phyloP scores from a whole-genome alignment of 2,888 invertebrate species.

The Apodemia hepburni region DNA sequence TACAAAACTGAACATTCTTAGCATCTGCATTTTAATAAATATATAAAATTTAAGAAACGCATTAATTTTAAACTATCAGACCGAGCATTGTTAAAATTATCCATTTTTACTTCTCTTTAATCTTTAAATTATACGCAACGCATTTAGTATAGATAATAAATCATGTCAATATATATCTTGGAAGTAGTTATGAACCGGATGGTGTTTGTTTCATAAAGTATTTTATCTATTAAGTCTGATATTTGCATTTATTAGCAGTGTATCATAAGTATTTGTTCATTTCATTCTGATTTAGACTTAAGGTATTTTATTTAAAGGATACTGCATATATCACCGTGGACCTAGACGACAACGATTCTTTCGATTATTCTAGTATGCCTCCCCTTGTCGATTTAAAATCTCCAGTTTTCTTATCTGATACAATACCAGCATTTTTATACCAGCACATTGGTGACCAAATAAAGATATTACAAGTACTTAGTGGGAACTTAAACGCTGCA shows the following conservation, averaged over 20 bases:
- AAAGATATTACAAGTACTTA: constrained; percentile 66
- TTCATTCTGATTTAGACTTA: constrained; percentile 63
- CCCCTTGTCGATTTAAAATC: constrained; percentile 59
- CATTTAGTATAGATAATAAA: not conserved
- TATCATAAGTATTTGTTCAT: constrained; percentile 36
- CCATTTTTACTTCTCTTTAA: not conserved
- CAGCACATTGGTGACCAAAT: constrained; percentile 68
- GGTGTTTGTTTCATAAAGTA: constrained; percentile 8
- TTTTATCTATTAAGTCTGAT: constrained; percentile 51
- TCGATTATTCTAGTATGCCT: constrained; percentile 71
- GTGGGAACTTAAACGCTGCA: constrained; percentile 50
- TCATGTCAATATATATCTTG: not conserved
- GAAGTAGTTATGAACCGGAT: not conserved
- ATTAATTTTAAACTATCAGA: not conserved
- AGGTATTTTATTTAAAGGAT: constrained; percentile 76
- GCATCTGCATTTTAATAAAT: too few relatives aligned
- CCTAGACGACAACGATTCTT: constrained; percentile 67
- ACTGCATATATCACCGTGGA: constrained; percentile 76
- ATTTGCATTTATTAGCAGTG: constrained; percentile 63
- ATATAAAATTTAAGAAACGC: too few relatives aligned
- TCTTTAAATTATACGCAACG: not conserved
- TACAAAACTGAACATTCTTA: too few relatives aligned
- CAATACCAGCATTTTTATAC: constrained; percentile 69
- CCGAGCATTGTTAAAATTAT: not conserved
- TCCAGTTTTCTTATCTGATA: constrained; percentile 60